phyloP scores from a whole-genome alignment of 2,888 invertebrate species.

The Dichetophora obliterata region DNA sequence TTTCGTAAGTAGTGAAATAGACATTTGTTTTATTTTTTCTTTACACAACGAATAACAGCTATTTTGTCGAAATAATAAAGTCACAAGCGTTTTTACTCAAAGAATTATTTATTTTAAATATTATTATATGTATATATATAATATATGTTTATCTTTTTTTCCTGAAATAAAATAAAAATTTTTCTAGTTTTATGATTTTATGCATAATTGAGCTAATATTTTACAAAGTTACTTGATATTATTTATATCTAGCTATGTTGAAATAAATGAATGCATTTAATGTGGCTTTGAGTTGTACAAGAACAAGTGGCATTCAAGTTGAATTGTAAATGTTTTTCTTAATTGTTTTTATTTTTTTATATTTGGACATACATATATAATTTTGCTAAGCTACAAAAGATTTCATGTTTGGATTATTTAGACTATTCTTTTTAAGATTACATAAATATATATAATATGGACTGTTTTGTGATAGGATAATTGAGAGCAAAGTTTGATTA shows the following conservation, averaged over 20 bases:
- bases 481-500: too few relatives aligned
- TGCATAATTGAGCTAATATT: neutral
- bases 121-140: slow-evolving; percentile 14
- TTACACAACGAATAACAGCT: neutral
- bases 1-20: neutral
- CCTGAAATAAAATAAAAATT: neutral
- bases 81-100: slow-evolving; percentile 71
- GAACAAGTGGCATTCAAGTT: neutral
- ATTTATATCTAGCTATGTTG: neutral
- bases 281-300: slow-evolving; percentile 45
- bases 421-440: too few relatives aligned
- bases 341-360: neutral
- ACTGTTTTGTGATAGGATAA: too few relatives aligned
- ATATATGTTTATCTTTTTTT: neutral
- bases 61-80: slow-evolving; percentile 53
- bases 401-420: too few relatives aligned
- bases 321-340: neutral
- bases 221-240: neutral
- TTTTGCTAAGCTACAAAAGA: neutral
- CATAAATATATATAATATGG: too few relatives aligned
- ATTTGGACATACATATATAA: neutral
- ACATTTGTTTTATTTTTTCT: neutral
- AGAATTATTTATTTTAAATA: slow-evolving; percentile 57
- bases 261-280: slow-evolving; percentile 28
- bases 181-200: slow-evolving; percentile 19